Evolutionary conservation across 2,797 vertebrate species (phyloP).

Genomic region (Smutsia temminckii): DNA sequence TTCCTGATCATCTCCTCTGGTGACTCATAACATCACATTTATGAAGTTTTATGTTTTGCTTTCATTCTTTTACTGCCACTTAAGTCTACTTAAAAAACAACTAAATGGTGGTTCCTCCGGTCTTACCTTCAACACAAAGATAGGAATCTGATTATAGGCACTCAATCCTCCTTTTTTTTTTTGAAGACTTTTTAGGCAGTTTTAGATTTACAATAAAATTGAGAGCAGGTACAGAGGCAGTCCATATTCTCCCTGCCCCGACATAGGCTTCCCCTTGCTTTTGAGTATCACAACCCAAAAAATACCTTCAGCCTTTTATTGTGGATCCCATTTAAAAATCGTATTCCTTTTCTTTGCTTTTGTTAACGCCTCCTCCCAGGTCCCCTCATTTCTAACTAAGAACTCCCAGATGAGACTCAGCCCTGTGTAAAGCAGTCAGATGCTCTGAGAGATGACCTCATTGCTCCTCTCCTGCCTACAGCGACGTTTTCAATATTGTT

Average conservation of each 20-base stretch:
- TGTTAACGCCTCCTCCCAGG: neutral
- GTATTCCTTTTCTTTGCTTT: slow-evolving; percentile 4
- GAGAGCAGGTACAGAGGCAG: neutral
- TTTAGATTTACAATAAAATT: neutral
- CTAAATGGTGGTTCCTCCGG: neutral
- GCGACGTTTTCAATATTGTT: neutral
- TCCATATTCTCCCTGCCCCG: neutral
- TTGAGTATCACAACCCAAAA: neutral
- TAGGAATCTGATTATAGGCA: neutral
- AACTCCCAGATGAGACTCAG: neutral
- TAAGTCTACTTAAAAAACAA: neutral
- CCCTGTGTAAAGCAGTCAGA: neutral
- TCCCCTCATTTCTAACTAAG: neutral
- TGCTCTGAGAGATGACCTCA: neutral
- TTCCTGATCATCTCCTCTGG: slow-evolving; percentile 22
- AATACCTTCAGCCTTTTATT: slow-evolving; percentile 27
- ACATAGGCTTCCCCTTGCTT: neutral
- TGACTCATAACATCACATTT: neutral
- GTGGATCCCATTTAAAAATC: neutral
- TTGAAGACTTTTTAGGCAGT: neutral
- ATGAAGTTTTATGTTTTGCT: slow-evolving; percentile 15
- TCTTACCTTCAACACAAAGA: neutral
- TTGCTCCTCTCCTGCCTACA: neutral
- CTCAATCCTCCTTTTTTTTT: neutral
- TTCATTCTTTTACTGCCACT: slow-evolving; percentile 43